These are phyloP conservation scores for Callipepla californica DNA, from an alignment of 2,113 vertebrate genomes.

Conservation along the genomic window DNA sequence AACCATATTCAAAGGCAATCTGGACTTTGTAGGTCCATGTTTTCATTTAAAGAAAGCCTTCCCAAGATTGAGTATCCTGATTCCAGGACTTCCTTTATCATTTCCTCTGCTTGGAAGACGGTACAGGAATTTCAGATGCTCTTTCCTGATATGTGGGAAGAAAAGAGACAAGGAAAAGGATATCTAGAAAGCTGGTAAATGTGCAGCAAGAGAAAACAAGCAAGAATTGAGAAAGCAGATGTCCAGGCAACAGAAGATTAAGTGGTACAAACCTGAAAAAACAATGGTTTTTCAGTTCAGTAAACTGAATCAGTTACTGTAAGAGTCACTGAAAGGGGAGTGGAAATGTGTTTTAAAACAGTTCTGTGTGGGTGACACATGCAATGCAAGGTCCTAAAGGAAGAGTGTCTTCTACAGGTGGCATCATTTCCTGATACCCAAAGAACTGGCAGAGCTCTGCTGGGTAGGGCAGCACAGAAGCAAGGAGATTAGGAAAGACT, in stretches of 20 bases:
- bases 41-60: neutral
- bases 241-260: neutral
- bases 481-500: neutral
- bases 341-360: neutral
- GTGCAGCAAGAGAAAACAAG: neutral
- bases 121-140: neutral
- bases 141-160: neutral
- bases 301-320: neutral
- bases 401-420: neutral
- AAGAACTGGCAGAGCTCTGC: neutral
- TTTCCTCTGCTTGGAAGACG: neutral
- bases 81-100: neutral
- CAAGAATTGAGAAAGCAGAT: neutral
- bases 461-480: slow-evolving; percentile 9
- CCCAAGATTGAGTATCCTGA: neutral
- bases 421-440: neutral
- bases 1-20: neutral
- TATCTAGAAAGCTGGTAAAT: neutral
- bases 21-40: neutral
- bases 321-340: neutral
- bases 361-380: neutral
- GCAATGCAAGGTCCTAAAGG: neutral
- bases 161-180: neutral
- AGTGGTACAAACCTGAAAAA: neutral
- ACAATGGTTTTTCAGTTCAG: neutral